Evolutionary conservation across 2,113 vertebrate genomes (phyloP).

Genomic region (Dryoscopus gambensis): DNA sequence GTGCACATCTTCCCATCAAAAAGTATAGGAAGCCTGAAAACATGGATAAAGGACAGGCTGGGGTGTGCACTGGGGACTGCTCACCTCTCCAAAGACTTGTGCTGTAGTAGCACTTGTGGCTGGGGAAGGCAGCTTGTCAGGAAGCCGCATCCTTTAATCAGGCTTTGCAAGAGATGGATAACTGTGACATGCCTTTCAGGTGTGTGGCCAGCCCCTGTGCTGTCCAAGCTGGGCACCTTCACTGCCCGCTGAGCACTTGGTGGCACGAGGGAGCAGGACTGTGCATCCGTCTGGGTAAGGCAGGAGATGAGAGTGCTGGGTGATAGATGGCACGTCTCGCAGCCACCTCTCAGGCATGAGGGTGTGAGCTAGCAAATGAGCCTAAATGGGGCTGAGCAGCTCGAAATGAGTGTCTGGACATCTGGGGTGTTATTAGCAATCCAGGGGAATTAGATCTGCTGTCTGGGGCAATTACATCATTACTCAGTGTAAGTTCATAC

Average conservation of each 20-base stretch:
- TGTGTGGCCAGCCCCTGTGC: background rate
- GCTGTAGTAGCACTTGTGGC: background rate
- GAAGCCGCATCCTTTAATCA: background rate
- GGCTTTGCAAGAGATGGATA: background rate
- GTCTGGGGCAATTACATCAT: background rate
- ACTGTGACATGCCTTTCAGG: fast-evolving
- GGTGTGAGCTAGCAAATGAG: background rate
- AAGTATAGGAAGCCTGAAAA: background rate
- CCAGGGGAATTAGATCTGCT: background rate
- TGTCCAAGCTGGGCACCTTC: fast-evolving
- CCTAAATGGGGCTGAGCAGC: background rate
- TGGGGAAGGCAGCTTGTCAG: background rate
- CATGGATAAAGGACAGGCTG: background rate
- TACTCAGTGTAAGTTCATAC: background rate
- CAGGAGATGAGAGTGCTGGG: background rate
- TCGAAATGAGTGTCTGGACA: background rate
- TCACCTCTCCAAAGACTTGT: fast-evolving
- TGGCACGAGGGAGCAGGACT: fast-evolving
- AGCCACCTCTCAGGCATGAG: background rate
- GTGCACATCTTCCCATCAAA: fast-evolving
- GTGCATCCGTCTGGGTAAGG: fast-evolving
- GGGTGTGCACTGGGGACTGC: too few relatives aligned
- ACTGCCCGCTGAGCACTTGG: background rate
- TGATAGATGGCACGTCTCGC: background rate
- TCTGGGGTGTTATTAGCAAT: background rate